Conservation (phyloP, 2,888 invertebrate species). For the Callimorpha dominula region DNA sequence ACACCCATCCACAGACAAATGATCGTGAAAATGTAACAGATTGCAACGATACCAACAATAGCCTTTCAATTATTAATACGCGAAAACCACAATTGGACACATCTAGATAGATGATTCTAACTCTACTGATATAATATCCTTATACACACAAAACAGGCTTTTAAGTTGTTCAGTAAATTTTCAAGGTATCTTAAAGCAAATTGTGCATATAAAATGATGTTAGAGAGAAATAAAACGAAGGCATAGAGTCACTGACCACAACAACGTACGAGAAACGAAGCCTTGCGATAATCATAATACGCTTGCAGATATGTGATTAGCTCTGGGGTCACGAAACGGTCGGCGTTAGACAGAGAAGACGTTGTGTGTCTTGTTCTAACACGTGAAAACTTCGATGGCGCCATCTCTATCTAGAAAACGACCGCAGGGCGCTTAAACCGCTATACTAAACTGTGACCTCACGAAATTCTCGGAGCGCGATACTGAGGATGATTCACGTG, state of each 20-base stretch:
- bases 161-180: slow-evolving; percentile 44
- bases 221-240: slow-evolving; percentile 63
- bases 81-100: not conserved
- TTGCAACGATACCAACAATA: slow-evolving; percentile 29
- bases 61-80: not conserved
- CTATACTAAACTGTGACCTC: slow-evolving; percentile 87
- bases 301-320: slow-evolving; percentile 86
- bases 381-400: slow-evolving; percentile 55
- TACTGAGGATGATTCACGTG: slow-evolving; percentile 80
- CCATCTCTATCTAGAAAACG: slow-evolving; percentile 71
- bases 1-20: slow-evolving; percentile 60
- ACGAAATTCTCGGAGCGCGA: slow-evolving; percentile 84
- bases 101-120: not conserved
- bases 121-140: slow-evolving; percentile 25
- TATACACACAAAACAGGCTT: slow-evolving; percentile 38
- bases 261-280: slow-evolving; percentile 79
- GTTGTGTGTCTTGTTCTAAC: slow-evolving; percentile 60
- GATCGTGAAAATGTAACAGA: slow-evolving; percentile 56
- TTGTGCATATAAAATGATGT: slow-evolving; percentile 64
- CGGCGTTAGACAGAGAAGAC: slow-evolving; percentile 80
- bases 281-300: slow-evolving; percentile 85
- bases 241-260: slow-evolving; percentile 82
- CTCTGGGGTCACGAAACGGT: slow-evolving; percentile 84
- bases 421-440: slow-evolving; percentile 85
- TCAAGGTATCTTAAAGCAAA: slow-evolving; percentile 54